Conservation (phyloP, 2,888 invertebrate genomes). For the Noctua janthina region DNA sequence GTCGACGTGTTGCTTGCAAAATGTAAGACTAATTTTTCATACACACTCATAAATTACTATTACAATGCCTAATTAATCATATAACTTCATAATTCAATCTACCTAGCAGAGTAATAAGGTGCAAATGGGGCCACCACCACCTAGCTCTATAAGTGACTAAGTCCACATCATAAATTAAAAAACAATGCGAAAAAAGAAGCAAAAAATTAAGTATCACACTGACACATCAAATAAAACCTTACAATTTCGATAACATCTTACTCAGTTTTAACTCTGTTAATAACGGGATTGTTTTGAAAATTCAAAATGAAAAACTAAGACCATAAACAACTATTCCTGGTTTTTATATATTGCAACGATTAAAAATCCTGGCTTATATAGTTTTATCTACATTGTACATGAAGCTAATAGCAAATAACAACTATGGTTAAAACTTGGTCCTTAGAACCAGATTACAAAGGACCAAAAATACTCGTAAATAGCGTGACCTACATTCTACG, state of each 20-base stretch:
- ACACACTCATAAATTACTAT: background rate
- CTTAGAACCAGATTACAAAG: background rate
- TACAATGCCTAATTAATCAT: constrained; percentile 37
- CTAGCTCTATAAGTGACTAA: background rate
- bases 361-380: too few species aligned
- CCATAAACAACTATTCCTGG: background rate
- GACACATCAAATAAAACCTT: constrained; percentile 8
- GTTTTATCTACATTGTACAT: background rate
- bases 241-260: background rate
- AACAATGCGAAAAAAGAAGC: background rate
- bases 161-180: background rate
- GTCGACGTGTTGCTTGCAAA: constrained; percentile 41
- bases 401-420: background rate
- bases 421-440: background rate
- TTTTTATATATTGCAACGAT: background rate
- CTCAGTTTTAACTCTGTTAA: background rate
- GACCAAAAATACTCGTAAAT: background rate
- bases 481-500: background rate
- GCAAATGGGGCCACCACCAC: background rate
- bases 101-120: background rate
- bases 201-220: background rate
- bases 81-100: constrained; percentile 9
- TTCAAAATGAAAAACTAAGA: background rate
- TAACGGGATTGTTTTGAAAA: background rate
- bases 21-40: constrained; percentile 37